Conservation (phyloP, 2,113 vertebrate genomes). For the Zosterops pallidus region DNA sequence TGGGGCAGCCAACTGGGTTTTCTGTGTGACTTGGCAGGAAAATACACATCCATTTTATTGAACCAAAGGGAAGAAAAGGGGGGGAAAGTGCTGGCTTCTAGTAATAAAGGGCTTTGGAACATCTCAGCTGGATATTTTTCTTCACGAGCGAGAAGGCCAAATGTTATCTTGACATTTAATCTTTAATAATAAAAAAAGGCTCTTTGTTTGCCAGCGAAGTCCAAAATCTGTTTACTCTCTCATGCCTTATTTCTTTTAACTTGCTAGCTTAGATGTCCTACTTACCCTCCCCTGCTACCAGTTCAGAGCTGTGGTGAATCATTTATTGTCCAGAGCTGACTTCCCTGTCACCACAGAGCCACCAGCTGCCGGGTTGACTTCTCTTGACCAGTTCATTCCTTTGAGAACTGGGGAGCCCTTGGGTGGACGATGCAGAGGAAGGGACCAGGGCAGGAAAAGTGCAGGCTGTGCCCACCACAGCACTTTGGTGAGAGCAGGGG, state of each 20-base stretch:
- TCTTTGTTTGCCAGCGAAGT: conserved; percentile 56
- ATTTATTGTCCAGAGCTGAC: not conserved
- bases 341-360: not conserved
- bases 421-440: fast-evolving
- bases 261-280: conserved; percentile 34
- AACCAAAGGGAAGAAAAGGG: conserved; percentile 10
- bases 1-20: not conserved
- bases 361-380: not conserved
- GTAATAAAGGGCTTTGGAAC: conserved; percentile 65
- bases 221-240: conserved; percentile 54
- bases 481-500: not conserved
- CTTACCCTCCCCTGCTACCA: not conserved
- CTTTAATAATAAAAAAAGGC: conserved; percentile 69
- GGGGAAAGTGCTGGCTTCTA: not conserved
- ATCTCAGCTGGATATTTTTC: conserved; percentile 69
- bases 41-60: conserved; percentile 37
- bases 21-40: not conserved
- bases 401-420: not conserved
- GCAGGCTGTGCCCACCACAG: not conserved
- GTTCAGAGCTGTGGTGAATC: not conserved
- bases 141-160: conserved; percentile 62
- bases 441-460: not conserved
- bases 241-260: conserved; percentile 53
- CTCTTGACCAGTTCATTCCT: fast-evolving
- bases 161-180: conserved; percentile 74